Conservation (phyloP, 2,113 vertebrate genomes). For the Uria aalge region DNA sequence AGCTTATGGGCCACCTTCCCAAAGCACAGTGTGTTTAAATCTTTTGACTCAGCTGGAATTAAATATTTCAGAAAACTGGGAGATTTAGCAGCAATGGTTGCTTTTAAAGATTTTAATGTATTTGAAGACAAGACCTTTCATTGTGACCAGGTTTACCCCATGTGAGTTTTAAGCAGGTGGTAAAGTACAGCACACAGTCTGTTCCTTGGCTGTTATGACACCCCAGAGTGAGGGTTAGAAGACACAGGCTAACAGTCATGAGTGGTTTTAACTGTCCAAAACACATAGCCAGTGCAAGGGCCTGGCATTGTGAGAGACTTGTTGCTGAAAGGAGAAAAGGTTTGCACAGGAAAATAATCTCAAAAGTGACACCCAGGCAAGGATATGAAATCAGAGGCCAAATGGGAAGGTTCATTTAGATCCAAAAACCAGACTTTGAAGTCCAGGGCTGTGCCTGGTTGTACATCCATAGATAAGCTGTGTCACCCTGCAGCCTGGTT, state of each 20-base stretch:
- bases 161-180: slow-evolving; percentile 41
- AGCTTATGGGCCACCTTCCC: neutral
- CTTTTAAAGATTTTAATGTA: neutral
- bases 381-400: neutral
- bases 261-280: neutral
- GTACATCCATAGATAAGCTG: neutral
- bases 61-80: neutral
- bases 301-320: accelerated
- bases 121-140: slow-evolving; percentile 15
- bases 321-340: neutral
- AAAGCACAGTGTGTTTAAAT: neutral
- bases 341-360: neutral
- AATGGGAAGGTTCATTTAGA: neutral
- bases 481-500: neutral
- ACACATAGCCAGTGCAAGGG: neutral
- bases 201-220: neutral
- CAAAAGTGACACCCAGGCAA: neutral
- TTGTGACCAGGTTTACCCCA: neutral
- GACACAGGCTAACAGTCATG: neutral
- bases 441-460: neutral
- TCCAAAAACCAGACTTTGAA: neutral
- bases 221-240: neutral
- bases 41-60: neutral
- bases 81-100: neutral
- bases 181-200: neutral